Base-by-base conservation (phyloP, 23 tunicate species). In the Phallusia fumigata region DNA sequence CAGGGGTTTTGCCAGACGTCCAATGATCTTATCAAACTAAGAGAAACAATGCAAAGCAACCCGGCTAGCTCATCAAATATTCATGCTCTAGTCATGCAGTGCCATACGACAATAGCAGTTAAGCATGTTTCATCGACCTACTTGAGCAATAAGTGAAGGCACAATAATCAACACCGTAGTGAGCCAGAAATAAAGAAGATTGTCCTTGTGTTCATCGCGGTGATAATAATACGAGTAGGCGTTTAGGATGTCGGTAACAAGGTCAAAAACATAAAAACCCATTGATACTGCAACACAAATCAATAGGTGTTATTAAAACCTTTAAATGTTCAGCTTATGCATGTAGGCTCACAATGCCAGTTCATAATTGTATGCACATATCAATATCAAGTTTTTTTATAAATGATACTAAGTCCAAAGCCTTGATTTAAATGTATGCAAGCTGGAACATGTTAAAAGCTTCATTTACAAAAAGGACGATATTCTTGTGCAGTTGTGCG, bases 91-190 rank as follows among this genome's bases (percentile, higher is more conserved):
- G 45, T 33, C 69, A 58, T 58, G 69, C 69, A 58, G 26, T 58
- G 28, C 69, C 69, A 58, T 58, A 58, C 69, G 69, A 58, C 69
- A 58, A 58, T 58, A 58, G 69, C 69, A 58, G 69, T 58, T 58
- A 58, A 13, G 69, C 69, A 10, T 74, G n/a, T 74, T 74, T 1
- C 16, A 33, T 35, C n/a, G 31, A 36, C 87, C 15, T 65, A 92
- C 97, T 50, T 92, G 97, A 83, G 84, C 64, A 10, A 92, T 74
- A 1, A 92, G 6, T 16, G 97, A 92, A 13, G 97, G 89, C 5
- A 89, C 72, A 65, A 86, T 73, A 26, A 88, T 91, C 35, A 85
- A 53, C 22, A 65, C 85, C 26, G 85, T 72, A 28, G 98, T 93
- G 10, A 85, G 64, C 45, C 85, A n/a, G 53, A 93, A 93, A 65